Conservation (phyloP, 2,113 vertebrate genomes). For the Odontophorus gujanensis region DNA sequence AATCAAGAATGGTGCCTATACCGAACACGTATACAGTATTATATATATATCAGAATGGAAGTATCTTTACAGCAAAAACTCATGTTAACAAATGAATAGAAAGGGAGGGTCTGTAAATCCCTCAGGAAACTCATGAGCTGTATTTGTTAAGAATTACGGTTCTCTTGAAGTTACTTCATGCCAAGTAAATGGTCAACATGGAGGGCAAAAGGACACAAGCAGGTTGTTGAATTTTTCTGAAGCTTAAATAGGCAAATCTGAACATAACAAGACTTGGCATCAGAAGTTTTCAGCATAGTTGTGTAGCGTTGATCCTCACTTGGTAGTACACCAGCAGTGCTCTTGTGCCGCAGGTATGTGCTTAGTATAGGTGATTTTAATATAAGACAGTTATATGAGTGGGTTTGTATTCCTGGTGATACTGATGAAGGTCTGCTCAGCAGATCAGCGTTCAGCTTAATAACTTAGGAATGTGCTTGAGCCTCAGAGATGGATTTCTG, state of each 20-base stretch:
- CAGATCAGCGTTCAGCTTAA: not conserved
- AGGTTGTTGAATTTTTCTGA: not conserved
- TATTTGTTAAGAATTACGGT: not conserved
- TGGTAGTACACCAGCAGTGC: not conserved
- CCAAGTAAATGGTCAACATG: not conserved
- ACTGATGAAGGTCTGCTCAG: not conserved
- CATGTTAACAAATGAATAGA: not conserved
- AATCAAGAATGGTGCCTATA: accelerated
- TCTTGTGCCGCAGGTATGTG: not conserved
- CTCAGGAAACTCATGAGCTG: not conserved
- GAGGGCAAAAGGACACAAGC: not conserved
- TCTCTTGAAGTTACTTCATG: not conserved
- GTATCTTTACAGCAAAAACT: not conserved
- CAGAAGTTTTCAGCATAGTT: not conserved
- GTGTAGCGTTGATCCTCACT: not conserved
- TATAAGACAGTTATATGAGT: not conserved
- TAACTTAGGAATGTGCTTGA: not conserved
- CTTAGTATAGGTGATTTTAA: accelerated
- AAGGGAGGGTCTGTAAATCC: not conserved
- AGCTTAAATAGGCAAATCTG: not conserved
- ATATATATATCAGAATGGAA: not conserved
- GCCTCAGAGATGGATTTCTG: accelerated
- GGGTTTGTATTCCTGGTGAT: not conserved
- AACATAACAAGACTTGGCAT: accelerated
- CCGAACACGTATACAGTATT: not conserved